Evolutionary conservation across 2,888 invertebrate species (phyloP).

Genomic region (Gnatocerus cornutus): DNA sequence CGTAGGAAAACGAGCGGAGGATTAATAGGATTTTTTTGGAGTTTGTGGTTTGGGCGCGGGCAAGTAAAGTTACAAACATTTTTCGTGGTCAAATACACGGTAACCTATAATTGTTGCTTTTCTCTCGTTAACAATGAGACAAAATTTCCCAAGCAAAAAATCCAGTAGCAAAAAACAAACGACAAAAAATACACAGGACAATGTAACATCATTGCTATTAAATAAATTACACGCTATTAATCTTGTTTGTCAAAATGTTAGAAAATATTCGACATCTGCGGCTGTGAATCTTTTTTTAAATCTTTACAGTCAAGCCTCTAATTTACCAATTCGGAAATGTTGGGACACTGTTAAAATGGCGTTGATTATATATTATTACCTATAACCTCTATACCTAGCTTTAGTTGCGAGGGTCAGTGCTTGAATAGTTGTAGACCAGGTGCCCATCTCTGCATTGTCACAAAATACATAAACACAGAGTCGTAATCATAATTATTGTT

Average conservation of each 20-base stretch:
- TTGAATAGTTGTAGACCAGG: slow-evolving; percentile 1
- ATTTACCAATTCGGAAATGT: background rate
- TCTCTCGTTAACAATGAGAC: slow-evolving; percentile 2
- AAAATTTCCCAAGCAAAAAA: slow-evolving; percentile 2
- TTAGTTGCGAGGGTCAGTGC: slow-evolving; percentile 3
- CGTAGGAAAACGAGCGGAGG: slow-evolving; percentile 29
- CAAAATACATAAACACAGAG: slow-evolving; percentile 1
- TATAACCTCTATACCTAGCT: slow-evolving; percentile 9
- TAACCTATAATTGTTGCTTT: slow-evolving; percentile 2
- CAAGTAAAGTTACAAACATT: background rate
- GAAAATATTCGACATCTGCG: slow-evolving; percentile 7
- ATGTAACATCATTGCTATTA: slow-evolving; percentile 2
- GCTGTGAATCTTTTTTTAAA: slow-evolving; percentile 3
- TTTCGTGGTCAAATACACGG: background rate
- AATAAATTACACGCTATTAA: slow-evolving; percentile 4
- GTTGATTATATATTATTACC: slow-evolving; percentile 7
- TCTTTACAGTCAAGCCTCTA: slow-evolving; percentile 2
- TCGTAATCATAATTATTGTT: slow-evolving; percentile 4
- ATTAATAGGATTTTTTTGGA: slow-evolving; percentile 31
- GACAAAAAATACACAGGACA: background rate
- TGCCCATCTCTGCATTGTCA: slow-evolving; percentile 1
- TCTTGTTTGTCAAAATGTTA: background rate
- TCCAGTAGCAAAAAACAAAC: background rate
- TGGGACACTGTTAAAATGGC: slow-evolving; percentile 7
- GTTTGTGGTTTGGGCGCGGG: slow-evolving; percentile 10